Base-by-base conservation (phyloP, 2,797 vertebrate genomes). In the Schizothorax lantsangensis region DNA sequence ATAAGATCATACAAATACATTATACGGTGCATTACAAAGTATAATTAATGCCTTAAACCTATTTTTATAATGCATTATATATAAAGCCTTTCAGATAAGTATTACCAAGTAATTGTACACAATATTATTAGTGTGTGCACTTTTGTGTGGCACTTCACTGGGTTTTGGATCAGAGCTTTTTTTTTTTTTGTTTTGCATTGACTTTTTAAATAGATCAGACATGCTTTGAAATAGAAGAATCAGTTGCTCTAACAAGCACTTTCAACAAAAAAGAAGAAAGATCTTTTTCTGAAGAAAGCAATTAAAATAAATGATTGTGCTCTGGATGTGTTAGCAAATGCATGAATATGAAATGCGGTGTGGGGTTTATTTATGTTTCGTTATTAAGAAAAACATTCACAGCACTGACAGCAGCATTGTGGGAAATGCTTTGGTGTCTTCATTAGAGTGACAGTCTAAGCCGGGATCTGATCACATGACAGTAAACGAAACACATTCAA, bases 241-340 rank as follows among this genome's bases (percentile, higher is more conserved):
- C 47, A 71, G 52, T 47, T n/a, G 19, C 62, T 66, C 47, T 68
- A 84, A 78, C 83, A 69, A 57, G 26, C 33, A 33, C 40, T 68
- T 81, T 21, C 49, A 40, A 36, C 36, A 12, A 52, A 30, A 72
- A 26, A 15, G 23, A 40, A 59, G 47, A 57, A 59, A 40, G 7
- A 45, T 66, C 1, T 81, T 64, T 81, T 81, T 64, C 79, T 52
- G 72, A 81, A 19, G 30, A 75, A 11, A 72, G 78, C 80, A 81
- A 81, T 86, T 86, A 81, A 86, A 81, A 81, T 73, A 38, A 81
- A 86, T 66, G 59, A 68, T 43, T 26, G 21, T 49, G 57, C 54
- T 72, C 59, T 66, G 57, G 54, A 38, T 68, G 49, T 47, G 64
- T 78, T 83, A 79, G 57, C 30, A 62, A 78, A 79, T 49, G 68